Base-by-base conservation (phyloP, 1,140 invertebrate genomes). In the Brachionus rotundiformis region DNA sequence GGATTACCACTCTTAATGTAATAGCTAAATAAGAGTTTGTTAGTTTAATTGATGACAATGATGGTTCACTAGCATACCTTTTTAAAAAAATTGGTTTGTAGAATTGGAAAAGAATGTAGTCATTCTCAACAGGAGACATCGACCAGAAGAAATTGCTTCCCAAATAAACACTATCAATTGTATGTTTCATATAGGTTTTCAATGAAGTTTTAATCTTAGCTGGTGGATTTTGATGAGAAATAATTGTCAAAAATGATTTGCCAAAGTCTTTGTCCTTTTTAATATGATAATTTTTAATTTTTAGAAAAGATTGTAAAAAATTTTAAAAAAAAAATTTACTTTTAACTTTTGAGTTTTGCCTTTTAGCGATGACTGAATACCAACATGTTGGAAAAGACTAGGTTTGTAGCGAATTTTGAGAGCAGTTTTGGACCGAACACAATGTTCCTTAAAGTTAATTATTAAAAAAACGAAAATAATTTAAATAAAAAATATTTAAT, bases 311-410 rank as follows among this genome's bases (percentile, higher is more conserved):
- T 25, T 39, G 79, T 75, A 16, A 82, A 82, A 27, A 61, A 27
- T 76, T 36, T 7, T 23, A 25, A 41, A 0, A 25, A 63, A 31
- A 31, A 16, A 29, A 39, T 84, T 84, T 89, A 94, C 94, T 91
- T 96, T 96, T 0, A 98, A 89, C 88, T 95, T 96, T 86, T 98
- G 96, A 65, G 97, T 93, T 91, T 98, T 98, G 82, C 96, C 96
- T 87, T 93, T 95, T 0, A 98, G 89, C 0, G 95, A 98, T 0
- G 95, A 98, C 86, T 95, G 94, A 5, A 93, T 93, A 10, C 96
- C 96, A 83, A 98, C 94, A 85, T 98, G 96, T 89, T 98, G 95
- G 86, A 98, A 98, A 0, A 98, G 88, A 0, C 95, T 95, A 3
- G 95, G 93, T 84, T 95, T 94, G 85, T 93, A 95, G 85, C 93